phyloP scores from a whole-genome alignment of 2,113 vertebrate species.

The Cygnus buccinator region DNA sequence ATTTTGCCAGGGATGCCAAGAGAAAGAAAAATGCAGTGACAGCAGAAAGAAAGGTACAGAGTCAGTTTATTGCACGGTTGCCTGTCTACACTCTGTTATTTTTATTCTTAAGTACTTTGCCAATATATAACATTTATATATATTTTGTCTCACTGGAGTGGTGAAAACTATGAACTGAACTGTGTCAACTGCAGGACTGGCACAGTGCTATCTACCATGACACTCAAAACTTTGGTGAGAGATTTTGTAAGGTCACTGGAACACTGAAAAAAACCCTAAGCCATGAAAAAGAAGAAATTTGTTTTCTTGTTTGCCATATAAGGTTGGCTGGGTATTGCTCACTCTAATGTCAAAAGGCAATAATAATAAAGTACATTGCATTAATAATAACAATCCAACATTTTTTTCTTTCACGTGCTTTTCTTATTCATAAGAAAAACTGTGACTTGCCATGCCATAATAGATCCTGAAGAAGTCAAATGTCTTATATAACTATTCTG shows the following conservation, averaged over 20 bases:
- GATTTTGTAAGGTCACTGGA: not conserved
- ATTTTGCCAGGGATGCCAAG: not conserved
- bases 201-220: not conserved
- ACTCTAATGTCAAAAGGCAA: not conserved
- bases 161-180: not conserved
- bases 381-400: not conserved
- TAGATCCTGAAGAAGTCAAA: not conserved
- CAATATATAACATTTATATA: constrained; percentile 19
- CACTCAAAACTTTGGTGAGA: not conserved
- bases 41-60: constrained; percentile 1
- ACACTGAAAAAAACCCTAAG: not conserved
- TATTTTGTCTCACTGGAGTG: not conserved
- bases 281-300: not conserved
- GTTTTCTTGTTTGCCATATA: not conserved
- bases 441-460: not conserved
- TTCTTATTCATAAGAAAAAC: not conserved
- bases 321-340: not conserved
- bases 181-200: not conserved
- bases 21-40: not conserved
- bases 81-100: not conserved
- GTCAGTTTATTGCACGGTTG: not conserved
- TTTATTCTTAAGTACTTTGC: constrained; percentile 15
- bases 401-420: not conserved
- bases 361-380: not conserved
- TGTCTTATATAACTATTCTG: not conserved